These are phyloP conservation scores for Agrilus planipennis DNA, from an alignment of 1,140 invertebrate genomes.

Conservation along the genomic window DNA sequence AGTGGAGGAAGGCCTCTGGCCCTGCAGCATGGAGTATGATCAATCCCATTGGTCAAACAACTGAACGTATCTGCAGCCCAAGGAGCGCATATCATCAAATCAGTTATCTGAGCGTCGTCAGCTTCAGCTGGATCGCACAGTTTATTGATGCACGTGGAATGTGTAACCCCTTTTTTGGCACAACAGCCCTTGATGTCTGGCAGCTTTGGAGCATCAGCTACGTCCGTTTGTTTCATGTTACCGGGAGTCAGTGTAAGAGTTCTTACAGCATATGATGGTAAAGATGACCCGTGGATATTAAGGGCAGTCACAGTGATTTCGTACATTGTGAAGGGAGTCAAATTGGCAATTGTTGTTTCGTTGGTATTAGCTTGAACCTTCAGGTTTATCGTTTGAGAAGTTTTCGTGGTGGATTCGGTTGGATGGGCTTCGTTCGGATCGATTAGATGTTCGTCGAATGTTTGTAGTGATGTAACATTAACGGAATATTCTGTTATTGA, in stretches of 20 bases:
- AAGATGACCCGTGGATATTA: conserved; percentile 60
- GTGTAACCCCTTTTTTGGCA: conserved; percentile 53
- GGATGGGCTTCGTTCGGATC: conserved; percentile 35
- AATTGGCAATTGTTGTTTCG: conserved; percentile 44
- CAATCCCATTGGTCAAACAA: conserved; percentile 65
- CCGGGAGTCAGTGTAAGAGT: conserved; percentile 52
- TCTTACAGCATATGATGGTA: conserved; percentile 58
- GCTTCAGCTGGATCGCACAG: conserved; percentile 63
- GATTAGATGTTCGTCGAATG: conserved; percentile 46
- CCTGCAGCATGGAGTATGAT: conserved; percentile 69
- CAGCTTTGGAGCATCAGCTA: conserved; percentile 42
- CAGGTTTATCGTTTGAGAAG: conserved; percentile 27
- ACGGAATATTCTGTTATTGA: conserved; percentile 54
- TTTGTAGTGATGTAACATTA: conserved; percentile 56
- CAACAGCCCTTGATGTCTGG: conserved; percentile 66
- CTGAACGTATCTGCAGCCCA: conserved; percentile 68
- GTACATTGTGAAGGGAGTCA: conserved; percentile 68
- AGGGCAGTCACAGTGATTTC: conserved; percentile 58
- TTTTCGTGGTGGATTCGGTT: conserved; percentile 10
- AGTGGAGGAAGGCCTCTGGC: conserved; percentile 56
- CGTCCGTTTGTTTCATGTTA: conserved; percentile 39
- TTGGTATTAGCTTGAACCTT: conserved; percentile 44
- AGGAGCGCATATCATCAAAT: conserved; percentile 76
- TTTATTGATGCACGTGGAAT: conserved; percentile 60
- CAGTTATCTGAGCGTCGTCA: conserved; percentile 47